Conservation (phyloP, 2,888 invertebrate species). For the Lycophotia porphyrea region DNA sequence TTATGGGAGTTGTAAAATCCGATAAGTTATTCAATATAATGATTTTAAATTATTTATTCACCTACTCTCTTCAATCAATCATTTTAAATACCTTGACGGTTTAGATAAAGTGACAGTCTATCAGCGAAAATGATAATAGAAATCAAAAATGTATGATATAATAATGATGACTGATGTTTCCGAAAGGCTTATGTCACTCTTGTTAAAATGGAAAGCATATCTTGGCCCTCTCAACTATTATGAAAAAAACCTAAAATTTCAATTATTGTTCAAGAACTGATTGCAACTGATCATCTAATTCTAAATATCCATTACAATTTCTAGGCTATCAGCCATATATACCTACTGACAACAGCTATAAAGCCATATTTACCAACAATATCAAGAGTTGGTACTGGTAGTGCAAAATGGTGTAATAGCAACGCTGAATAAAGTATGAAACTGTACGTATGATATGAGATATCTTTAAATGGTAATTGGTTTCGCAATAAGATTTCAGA, state of each 20-base stretch:
- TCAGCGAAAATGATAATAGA: not conserved
- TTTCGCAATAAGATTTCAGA: not conserved
- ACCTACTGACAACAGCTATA: not conserved
- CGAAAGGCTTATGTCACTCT: not conserved
- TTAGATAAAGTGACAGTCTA: not conserved
- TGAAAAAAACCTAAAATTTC: not conserved
- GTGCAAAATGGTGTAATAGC: slow-evolving; percentile 8
- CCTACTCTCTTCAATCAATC: not conserved
- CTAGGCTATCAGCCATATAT: not conserved
- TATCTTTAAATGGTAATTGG: not conserved
- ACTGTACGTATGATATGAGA: not conserved
- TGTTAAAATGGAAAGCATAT: not conserved
- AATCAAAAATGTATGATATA: not conserved
- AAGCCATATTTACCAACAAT: slow-evolving; percentile 30
- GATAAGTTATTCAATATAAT: not conserved
- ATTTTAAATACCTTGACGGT: not conserved
- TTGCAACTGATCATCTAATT: not conserved
- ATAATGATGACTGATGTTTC: too few relatives aligned
- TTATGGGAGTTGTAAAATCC: slow-evolving; percentile 2
- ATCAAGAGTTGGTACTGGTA: not conserved
- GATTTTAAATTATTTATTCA: not conserved
- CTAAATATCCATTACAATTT: not conserved
- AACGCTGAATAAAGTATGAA: not conserved
- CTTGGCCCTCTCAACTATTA: not conserved
- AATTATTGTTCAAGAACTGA: not conserved